A percentile compares a stretch with the other conserved stretches of the same genome.
Conservation (phyloP, 2,797 vertebrate genomes). For the Sorex maritimensis region DNA sequence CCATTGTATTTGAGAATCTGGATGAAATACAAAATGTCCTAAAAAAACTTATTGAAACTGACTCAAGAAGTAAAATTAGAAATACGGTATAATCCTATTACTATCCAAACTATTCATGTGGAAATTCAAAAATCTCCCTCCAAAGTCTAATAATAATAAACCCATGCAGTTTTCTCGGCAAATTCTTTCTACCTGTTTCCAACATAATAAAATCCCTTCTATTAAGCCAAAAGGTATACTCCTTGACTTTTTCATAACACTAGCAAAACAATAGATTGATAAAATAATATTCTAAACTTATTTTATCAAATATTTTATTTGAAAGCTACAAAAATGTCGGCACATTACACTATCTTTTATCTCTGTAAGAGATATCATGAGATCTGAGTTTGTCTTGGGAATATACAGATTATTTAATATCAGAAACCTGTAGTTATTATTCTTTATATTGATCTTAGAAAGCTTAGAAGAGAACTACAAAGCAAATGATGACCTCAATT, state of each 20-base stretch:
- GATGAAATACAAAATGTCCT: too few species aligned
- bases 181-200: too few species aligned
- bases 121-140: too few species aligned
- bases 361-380: background rate
- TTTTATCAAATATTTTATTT: background rate
- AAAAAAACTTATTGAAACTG: too few species aligned
- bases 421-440: background rate
- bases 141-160: too few species aligned
- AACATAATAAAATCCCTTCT: too few species aligned
- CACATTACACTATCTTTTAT: background rate
- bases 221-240: background rate
- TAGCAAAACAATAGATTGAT: background rate
- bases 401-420: background rate
- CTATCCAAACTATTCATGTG: too few species aligned
- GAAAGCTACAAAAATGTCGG: conserved; percentile 18
- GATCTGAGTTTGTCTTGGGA: background rate
- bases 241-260: background rate
- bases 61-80: too few species aligned
- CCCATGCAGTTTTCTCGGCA: too few species aligned
- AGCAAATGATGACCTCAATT: background rate
- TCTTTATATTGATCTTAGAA: background rate
- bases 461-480: background rate
- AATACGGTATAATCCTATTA: too few species aligned
- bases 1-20: too few species aligned
- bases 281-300: background rate